These are phyloP conservation scores for Cabera pusaria DNA, from an alignment of 2,888 invertebrate genomes.

Conservation along the genomic window DNA sequence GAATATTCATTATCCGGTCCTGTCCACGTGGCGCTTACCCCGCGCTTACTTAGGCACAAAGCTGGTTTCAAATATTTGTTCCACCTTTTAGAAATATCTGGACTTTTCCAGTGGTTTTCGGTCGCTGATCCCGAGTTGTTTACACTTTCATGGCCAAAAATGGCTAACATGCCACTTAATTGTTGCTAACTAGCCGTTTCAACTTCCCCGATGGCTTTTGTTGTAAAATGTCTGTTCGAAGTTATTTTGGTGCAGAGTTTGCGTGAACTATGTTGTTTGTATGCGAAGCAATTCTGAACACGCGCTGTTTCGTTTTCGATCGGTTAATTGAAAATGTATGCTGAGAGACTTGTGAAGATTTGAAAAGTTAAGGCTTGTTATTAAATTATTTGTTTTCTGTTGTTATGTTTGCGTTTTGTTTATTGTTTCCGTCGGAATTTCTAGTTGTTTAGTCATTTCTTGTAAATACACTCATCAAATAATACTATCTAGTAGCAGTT, in stretches of 20 bases:
- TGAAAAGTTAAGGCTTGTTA: no score
- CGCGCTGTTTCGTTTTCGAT: slow-evolving; percentile 1
- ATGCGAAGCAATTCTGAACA: background rate
- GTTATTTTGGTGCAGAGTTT: slow-evolving; percentile 3
- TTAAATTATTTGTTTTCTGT: no score
- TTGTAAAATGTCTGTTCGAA: slow-evolving; percentile 3
- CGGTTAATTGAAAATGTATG: no score
- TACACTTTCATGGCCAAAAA: slow-evolving; percentile 6
- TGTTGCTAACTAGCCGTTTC: slow-evolving; percentile 14
- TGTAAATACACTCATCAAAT: no score
- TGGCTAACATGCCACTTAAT: slow-evolving; percentile 6
- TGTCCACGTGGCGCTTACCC: background rate
- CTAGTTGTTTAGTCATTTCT: no score
- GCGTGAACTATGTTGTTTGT: slow-evolving; percentile 1
- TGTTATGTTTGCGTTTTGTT: no score
- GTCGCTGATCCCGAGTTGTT: slow-evolving; percentile 18
- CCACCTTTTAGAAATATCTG: no score
- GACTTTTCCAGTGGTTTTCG: slow-evolving; percentile 22
- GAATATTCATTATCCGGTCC: slow-evolving; percentile 16
- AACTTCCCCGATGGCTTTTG: slow-evolving; percentile 1
- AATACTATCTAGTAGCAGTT: no score
- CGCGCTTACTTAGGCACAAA: no score
- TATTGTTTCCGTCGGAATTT: no score
- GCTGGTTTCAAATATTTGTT: no score
- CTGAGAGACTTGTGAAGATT: no score